A percentile compares a stretch with the other conserved stretches of the same genome.
Conservation (phyloP, 1,140 invertebrate genomes). For the Drosophila willistoni region DNA sequence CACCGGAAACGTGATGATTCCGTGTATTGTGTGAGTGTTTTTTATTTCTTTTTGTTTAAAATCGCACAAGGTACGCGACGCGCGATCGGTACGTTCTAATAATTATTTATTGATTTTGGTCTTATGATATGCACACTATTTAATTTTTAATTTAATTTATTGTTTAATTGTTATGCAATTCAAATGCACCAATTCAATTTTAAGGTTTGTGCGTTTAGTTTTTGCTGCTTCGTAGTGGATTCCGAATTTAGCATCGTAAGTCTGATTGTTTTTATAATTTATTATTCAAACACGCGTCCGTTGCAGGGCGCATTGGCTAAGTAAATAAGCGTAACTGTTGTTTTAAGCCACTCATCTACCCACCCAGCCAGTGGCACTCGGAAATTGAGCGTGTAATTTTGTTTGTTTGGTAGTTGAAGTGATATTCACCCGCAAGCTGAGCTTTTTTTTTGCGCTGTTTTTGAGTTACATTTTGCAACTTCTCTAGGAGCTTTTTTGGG, state of each 20-base stretch:
- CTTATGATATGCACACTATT: conserved; percentile 30
- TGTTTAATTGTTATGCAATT: conserved; percentile 35
- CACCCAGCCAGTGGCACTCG: neutral
- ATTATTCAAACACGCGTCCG: conserved; percentile 18
- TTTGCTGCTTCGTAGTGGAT: neutral
- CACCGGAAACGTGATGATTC: conserved; percentile 49
- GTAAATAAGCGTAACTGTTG: conserved; percentile 46
- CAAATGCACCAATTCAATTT: conserved; percentile 30
- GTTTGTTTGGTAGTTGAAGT: conserved; percentile 27
- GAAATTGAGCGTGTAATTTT: conserved; percentile 44
- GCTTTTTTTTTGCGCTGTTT: conserved; percentile 26
- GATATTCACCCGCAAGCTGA: conserved; percentile 27
- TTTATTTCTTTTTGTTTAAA: conserved; percentile 29
- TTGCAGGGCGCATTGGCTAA: conserved; percentile 37
- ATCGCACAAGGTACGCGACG: conserved; percentile 10
- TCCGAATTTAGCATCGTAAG: neutral
- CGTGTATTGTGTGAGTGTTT: conserved; percentile 40
- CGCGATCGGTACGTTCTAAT: conserved; percentile 33
- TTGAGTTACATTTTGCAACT: neutral
- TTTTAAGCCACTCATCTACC: conserved; percentile 17
- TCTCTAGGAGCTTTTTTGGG: conserved; percentile 10
- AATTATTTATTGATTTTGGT: conserved; percentile 11
- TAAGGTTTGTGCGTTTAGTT: neutral
- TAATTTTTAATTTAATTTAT: neutral
- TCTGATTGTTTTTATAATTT: neutral